Evolutionary conservation across 2,113 vertebrate species (phyloP), one percentile per base, ranked within the genome.

Genomic region (Jacana jacana): DNA sequence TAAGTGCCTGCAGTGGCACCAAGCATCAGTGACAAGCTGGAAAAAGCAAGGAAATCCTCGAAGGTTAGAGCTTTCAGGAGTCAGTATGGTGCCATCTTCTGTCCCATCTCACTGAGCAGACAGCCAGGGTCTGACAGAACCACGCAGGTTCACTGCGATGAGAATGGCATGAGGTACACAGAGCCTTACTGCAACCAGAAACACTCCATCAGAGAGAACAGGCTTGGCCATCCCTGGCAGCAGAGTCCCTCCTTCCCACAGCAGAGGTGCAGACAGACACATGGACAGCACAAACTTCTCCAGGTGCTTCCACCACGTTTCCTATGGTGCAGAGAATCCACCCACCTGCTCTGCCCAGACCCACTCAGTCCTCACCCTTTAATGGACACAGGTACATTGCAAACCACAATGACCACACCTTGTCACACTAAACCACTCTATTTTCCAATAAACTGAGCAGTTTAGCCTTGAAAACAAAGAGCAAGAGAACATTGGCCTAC

Each of bases 401-500:
- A 57, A 40, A 40, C 40, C 68, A 52, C 64, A 46, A 27, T 17
- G 2, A 68, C 27, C 17, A 24, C 65, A 5, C 10, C 24, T 22
- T 5, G 10, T 17, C 61, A 46, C n/a, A 20, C 51, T 51, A 51
- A 23, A 5, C 5, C 54, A 0, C 3, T 1, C 28, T 10, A 24
- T 33, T 60, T 68, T 69, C 31, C 68, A 14, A 8, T 9, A 54
- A 17, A 33, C 25, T 11, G 28, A 13, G 54, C 2, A 10, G 49
- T 25, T 40, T 0, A 54, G 39, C 37, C 65, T n/a, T 13, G 24
- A 31, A 48, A 72, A 16, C 18, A 30, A 68, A 30, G 13, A 46
- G 75, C 33, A 51, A 18, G 13, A 55, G 25, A 63, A 20, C 13
- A 12, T 0, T 10, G 28, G 68, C 97, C 92, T 91, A 98, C 98